Evolutionary conservation across 2,888 invertebrate species (phyloP).

Genomic region (Mimumesa dahlbomi): DNA sequence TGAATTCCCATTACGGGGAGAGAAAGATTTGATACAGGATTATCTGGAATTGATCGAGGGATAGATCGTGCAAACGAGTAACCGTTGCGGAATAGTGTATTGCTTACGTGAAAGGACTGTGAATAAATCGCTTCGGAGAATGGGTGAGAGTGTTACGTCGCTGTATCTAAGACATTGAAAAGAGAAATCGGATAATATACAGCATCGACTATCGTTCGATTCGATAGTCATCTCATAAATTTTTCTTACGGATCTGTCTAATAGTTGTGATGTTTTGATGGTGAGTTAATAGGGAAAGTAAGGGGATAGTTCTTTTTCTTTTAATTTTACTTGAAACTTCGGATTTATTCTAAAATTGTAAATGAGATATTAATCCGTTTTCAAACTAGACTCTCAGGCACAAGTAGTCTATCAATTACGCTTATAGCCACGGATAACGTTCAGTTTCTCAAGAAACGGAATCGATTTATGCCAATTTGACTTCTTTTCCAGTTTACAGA

Average conservation of each 20-base stretch:
- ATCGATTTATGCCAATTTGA: too few relatives aligned
- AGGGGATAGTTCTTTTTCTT: too few relatives aligned
- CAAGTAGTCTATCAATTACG: too few relatives aligned
- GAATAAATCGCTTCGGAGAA: slow-evolving; percentile 37
- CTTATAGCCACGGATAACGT: too few relatives aligned
- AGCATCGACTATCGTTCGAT: slow-evolving; percentile 30
- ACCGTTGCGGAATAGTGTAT: slow-evolving; percentile 26
- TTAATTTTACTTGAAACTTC: too few relatives aligned
- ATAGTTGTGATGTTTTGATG: neutral
- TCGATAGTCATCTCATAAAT: slow-evolving; percentile 24
- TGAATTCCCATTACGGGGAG: slow-evolving; percentile 29
- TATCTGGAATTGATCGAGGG: slow-evolving; percentile 49
- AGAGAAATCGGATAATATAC: slow-evolving; percentile 40
- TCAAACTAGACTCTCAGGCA: too few relatives aligned
- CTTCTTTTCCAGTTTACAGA: too few relatives aligned
- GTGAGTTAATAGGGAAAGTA: too few relatives aligned
- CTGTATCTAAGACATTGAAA: slow-evolving; percentile 24
- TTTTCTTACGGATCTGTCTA: slow-evolving; percentile 31
- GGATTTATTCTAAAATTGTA: too few relatives aligned
- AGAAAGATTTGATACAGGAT: slow-evolving; percentile 38
- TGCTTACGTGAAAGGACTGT: slow-evolving; percentile 41
- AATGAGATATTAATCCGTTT: too few relatives aligned
- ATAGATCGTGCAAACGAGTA: slow-evolving; percentile 42
- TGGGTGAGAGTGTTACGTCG: slow-evolving; percentile 24
- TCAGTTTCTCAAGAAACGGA: too few relatives aligned